Conservation (phyloP, 2,888 invertebrate species). For the Crepidodera aurea region DNA sequence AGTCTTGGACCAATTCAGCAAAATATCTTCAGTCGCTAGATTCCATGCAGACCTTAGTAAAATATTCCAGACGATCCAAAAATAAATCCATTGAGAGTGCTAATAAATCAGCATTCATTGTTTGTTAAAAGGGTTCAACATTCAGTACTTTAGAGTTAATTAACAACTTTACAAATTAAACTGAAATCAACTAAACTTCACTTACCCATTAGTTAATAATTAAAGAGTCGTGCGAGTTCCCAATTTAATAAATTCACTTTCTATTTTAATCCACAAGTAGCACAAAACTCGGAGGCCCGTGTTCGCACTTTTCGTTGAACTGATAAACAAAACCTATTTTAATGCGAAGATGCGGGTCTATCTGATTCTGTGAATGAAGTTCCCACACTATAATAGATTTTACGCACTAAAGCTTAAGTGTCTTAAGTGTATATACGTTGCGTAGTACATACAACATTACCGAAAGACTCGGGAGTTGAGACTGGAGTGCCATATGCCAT, state of each 20-base stretch:
- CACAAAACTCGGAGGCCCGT: background rate
- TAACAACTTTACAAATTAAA: background rate
- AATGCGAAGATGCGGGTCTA: slow-evolving; percentile 33
- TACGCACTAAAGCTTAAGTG: slow-evolving; percentile 9
- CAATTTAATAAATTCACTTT: slow-evolving; percentile 37
- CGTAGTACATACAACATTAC: slow-evolving; percentile 11
- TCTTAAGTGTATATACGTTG: background rate
- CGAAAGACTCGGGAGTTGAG: slow-evolving; percentile 3
- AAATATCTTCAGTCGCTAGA: slow-evolving; percentile 5
- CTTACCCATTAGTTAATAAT: slow-evolving; percentile 22
- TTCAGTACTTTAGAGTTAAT: background rate
- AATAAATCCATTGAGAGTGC: slow-evolving; percentile 10
- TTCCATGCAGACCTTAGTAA: background rate
- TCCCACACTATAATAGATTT: slow-evolving; percentile 15
- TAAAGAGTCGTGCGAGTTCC: slow-evolving; percentile 23
- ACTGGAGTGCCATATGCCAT: slow-evolving; percentile 8
- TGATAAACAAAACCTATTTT: slow-evolving; percentile 27
- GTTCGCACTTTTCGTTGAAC: slow-evolving; percentile 22
- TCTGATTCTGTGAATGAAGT: slow-evolving; percentile 18
- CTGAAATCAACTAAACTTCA: background rate
- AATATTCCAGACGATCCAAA: slow-evolving; percentile 13
- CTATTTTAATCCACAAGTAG: slow-evolving; percentile 32
- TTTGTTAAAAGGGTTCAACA: background rate
- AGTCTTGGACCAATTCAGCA: too few species aligned
- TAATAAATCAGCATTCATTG: background rate